Evolutionary conservation across 2,888 invertebrate species (phyloP).

Genomic region (Euspilapteryx auroguttella): DNA sequence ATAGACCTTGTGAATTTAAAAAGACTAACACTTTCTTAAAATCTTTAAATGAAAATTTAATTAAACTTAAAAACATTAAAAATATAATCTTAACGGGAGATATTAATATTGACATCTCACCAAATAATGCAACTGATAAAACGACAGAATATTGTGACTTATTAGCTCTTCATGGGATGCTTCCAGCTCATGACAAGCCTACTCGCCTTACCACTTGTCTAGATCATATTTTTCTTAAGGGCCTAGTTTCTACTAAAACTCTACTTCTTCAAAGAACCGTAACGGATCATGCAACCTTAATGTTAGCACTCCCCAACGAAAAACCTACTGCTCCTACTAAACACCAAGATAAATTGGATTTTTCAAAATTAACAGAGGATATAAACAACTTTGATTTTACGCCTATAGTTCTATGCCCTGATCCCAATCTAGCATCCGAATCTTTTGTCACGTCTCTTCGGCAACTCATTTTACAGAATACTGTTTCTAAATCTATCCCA

Average conservation of each 20-base stretch:
- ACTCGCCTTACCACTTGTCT: slow-evolving; percentile 1
- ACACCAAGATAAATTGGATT: no score
- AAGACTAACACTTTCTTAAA: neutral
- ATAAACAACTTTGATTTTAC: no score
- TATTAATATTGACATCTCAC: slow-evolving; percentile 1
- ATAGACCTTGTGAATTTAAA: neutral
- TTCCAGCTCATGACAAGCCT: neutral
- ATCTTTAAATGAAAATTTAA: neutral
- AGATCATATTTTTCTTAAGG: neutral
- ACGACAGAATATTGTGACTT: neutral
- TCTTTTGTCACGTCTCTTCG: no score
- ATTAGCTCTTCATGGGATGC: neutral
- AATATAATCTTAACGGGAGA: neutral
- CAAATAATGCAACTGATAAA: neutral
- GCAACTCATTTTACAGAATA: no score
- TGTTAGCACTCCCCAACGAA: neutral
- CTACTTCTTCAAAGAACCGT: neutral
- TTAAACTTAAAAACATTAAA: neutral
- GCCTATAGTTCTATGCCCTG: no score
- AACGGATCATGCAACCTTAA: neutral
- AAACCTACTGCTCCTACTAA: no score
- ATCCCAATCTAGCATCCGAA: no score
- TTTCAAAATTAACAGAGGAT: no score
- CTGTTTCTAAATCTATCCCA: no score
- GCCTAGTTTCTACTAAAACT: neutral